These are phyloP conservation scores for Xiphydria camelus DNA, from an alignment of 2,888 invertebrate species.

Conservation along the genomic window DNA sequence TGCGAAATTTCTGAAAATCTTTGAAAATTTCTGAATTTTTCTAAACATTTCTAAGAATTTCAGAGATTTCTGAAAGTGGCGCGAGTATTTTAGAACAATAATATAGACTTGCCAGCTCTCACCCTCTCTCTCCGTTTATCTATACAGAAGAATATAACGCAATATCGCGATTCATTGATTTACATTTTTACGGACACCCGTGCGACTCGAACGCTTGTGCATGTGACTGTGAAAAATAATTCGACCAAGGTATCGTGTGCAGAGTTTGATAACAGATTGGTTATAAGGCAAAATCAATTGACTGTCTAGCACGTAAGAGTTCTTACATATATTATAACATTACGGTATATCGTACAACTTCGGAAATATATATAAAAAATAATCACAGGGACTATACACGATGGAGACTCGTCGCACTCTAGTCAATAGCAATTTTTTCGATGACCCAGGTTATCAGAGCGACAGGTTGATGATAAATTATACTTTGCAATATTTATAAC, in stretches of 20 bases:
- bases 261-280: neutral
- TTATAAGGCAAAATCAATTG: neutral
- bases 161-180: neutral
- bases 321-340: neutral
- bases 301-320: neutral
- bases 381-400: neutral
- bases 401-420: neutral
- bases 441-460: neutral
- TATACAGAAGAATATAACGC: too few relatives aligned
- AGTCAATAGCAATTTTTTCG: neutral
- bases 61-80: too few relatives aligned
- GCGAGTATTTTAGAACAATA: too few relatives aligned
- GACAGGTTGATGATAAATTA: neutral
- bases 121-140: too few relatives aligned
- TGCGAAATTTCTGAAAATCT: too few relatives aligned
- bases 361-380: neutral
- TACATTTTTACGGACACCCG: conserved; percentile 3
- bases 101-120: neutral
- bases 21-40: too few relatives aligned
- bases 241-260: neutral
- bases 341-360: neutral
- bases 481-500: neutral
- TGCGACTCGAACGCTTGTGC: conserved; percentile 1
- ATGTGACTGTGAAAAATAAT: too few relatives aligned
- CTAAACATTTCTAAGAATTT: too few relatives aligned